Base-by-base conservation (phyloP, 1,140 invertebrate genomes). In the Cherax destructor region DNA sequence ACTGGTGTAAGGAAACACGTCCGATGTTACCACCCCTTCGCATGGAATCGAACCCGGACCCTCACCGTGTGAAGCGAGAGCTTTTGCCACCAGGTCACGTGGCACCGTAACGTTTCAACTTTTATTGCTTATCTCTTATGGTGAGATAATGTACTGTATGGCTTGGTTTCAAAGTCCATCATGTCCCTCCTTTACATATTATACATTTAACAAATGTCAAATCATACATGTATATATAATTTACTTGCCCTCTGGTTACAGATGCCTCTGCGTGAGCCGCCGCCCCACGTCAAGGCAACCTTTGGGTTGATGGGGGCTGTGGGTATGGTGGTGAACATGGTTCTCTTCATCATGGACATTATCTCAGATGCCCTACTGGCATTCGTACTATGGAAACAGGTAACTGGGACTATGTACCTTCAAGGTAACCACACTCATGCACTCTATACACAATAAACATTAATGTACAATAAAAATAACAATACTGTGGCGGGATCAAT, bases 281-380 rank as follows among this genome's bases (percentile, higher is more conserved):
- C 87, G 2, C 49, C 47, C 50, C 86, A 92, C 56, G 56, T 83
- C 78, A 79, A 52, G 83, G 85, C 92, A 41, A 21, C 88, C 78
- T 87, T 92, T 30, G 92, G 92, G 30, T 47, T 92, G 7, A 83
- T 83, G 72, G 84, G 88, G 11, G 84, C 65, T 16, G 52, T 91
- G 76, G 88, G 88, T 11, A 76, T 86, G 47, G 83, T 86, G 52
- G 47, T 91, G 30, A 91, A 91, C 83, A 91, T 92, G 30, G 77
- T 90, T 4, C 81, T 92, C 81, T 88, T 89, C 56, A 47, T 91
- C 49, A 30, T 83, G 47, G 92, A 91, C 72, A 91, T 92, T 30
- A 61, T 92, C 21, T 91, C 92, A 18, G 92, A 92, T 59, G 86
- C 59, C n/a, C 74, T 91, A 4, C 80, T 92, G 7, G 92, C 92